Conservation (phyloP, 2,113 vertebrate genomes). For the Chloropsis cyanopogon region DNA sequence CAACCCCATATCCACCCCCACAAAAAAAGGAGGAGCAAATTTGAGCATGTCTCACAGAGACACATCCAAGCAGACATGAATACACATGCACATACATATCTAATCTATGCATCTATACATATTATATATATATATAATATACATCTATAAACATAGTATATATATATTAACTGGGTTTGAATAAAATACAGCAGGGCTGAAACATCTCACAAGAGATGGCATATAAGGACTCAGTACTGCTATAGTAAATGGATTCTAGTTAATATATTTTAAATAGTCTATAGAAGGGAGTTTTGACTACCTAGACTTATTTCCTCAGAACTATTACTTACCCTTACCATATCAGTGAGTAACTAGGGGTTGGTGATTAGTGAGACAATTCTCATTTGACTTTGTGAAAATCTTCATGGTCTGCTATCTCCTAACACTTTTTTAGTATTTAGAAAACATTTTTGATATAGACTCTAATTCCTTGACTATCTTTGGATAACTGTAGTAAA, state of each 20-base stretch:
- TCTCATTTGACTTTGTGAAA: not conserved
- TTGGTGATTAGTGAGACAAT: not conserved
- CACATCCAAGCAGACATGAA: not conserved
- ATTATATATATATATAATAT: not conserved
- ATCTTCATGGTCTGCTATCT: not conserved
- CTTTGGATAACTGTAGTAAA: not conserved
- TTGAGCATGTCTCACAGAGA: not conserved
- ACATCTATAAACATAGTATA: too few species aligned
- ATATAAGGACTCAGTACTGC: not conserved
- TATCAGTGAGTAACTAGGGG: not conserved
- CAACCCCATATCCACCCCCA: rapidly evolving
- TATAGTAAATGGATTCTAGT: not conserved
- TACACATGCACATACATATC: not conserved
- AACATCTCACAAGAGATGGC: not conserved
- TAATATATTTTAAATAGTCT: not conserved
- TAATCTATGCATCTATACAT: not conserved
- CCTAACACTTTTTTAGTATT: not conserved
- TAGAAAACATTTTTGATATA: not conserved
- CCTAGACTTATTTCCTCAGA: not conserved
- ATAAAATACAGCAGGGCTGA: not conserved
- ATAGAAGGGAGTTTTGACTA: not conserved
- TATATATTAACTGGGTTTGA: not conserved
- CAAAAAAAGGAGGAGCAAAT: not conserved
- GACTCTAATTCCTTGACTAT: not conserved
- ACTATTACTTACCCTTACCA: not conserved